Evolutionary conservation across 64 coral and sea anemone genomes (phyloP), one percentile per base, ranked within the genome.

Genomic region (Exaiptasia diaphana): DNA sequence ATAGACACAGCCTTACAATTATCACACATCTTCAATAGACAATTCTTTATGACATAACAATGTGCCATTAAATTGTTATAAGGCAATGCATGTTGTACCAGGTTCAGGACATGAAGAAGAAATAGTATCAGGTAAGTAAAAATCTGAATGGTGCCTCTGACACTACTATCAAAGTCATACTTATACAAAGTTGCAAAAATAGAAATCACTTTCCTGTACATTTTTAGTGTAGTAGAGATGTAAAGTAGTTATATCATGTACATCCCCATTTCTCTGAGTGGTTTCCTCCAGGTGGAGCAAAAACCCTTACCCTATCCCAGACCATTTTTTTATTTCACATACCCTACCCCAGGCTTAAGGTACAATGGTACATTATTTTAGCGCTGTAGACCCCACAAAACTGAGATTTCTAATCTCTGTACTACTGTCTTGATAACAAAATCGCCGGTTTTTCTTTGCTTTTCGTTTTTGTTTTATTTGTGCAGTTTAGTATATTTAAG

Each of bases 81-180:
- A 65, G 61, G 61, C 30, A 36, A 65, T 65, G 61, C 61, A 65
- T 65, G 61, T 38, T 5, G 61, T 65, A 24, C 61, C 61, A 37
- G 30, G 38, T 35, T 65, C 61, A 36, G n/a, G 14, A 20, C 38
- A 65, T 65, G 33, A 4, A 4, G 30, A 65, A 35, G 61, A 65
- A n/a, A 14, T 0, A 65, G 31, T 18, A 35, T 65, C 61, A 35
- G 61, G 61, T 65, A 12, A 33, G 61, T 65, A 32, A 7, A 46
- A 7, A 6, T 46, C 15, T 15, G 43, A 7, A 46, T 46, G 15
- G 5, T 8, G 5, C 43, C 43, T 15, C n/a, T n/a, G n/a, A n/a
- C n/a, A n/a, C n/a, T n/a, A n/a, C n/a, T n/a, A n/a, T n/a, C n/a
- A n/a, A 15, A 15, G 43, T 6, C 6, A 15, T 46, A 46, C 43